phyloP scores from a whole-genome alignment of 2,888 invertebrate species.

The Chrysina gloriosa region DNA sequence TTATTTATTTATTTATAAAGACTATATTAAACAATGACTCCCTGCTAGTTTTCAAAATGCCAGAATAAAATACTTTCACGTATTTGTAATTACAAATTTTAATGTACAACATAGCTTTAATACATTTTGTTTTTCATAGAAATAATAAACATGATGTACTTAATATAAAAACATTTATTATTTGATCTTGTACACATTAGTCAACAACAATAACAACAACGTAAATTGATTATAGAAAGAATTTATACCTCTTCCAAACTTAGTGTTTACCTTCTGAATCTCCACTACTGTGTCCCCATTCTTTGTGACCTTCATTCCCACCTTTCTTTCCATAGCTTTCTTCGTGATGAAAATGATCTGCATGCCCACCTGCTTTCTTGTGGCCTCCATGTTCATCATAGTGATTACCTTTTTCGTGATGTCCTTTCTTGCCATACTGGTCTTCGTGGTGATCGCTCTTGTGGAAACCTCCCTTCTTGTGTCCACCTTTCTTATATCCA shows the following conservation, averaged over 20 bases:
- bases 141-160: background rate
- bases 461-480: conserved; percentile 84
- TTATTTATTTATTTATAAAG: too few species aligned
- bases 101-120: background rate
- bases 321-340: conserved; percentile 83
- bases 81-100: background rate
- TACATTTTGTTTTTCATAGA: background rate
- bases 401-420: conserved; percentile 83
- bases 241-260: background rate
- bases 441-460: conserved; percentile 81
- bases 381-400: conserved; percentile 84
- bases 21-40: too few species aligned
- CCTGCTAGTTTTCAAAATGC: too few species aligned
- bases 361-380: conserved; percentile 81
- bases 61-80: too few species aligned
- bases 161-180: conserved; percentile 17
- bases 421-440: conserved; percentile 84
- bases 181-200: conserved; percentile 30
- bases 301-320: conserved; percentile 82
- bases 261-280: conserved; percentile 41
- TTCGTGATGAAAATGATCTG: conserved; percentile 80
- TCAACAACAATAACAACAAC: conserved; percentile 31
- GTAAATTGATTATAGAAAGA: background rate
- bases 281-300: conserved; percentile 72
- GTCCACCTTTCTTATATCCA: conserved; percentile 84